Conservation (phyloP, 2,113 vertebrate species). For the Genyomyrus donnyi region DNA sequence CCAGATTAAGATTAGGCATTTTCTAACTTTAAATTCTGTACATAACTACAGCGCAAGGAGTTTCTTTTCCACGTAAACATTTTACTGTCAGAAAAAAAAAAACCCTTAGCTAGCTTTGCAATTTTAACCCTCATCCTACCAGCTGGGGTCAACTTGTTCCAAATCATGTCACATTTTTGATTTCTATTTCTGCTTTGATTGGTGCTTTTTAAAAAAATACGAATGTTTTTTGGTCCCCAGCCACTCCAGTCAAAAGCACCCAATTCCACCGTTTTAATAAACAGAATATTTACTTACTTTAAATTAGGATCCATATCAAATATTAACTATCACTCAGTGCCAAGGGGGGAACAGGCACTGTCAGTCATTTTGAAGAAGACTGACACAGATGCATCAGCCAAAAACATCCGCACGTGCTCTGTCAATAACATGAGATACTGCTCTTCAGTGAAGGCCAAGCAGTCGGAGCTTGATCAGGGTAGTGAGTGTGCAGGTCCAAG, state of each 20-base stretch:
- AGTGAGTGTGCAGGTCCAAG: not conserved
- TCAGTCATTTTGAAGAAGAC: not conserved
- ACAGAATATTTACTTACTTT: not conserved
- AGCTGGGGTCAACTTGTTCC: not conserved
- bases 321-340: too few species aligned
- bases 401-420: not conserved
- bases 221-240: not conserved
- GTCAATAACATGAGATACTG: not conserved
- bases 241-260: not conserved
- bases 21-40: too few species aligned
- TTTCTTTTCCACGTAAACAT: too few species aligned
- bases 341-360: too few species aligned
- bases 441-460: not conserved
- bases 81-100: too few species aligned
- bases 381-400: not conserved
- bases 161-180: not conserved
- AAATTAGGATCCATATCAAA: too few species aligned
- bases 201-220: not conserved
- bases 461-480: not conserved
- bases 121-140: not conserved
- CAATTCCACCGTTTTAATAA: not conserved
- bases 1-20: too few species aligned
- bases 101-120: too few species aligned
- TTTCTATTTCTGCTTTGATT: not conserved
- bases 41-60: too few species aligned